phyloP scores from a whole-genome alignment of 2,797 vertebrate species.

The Anas flavirostris region DNA sequence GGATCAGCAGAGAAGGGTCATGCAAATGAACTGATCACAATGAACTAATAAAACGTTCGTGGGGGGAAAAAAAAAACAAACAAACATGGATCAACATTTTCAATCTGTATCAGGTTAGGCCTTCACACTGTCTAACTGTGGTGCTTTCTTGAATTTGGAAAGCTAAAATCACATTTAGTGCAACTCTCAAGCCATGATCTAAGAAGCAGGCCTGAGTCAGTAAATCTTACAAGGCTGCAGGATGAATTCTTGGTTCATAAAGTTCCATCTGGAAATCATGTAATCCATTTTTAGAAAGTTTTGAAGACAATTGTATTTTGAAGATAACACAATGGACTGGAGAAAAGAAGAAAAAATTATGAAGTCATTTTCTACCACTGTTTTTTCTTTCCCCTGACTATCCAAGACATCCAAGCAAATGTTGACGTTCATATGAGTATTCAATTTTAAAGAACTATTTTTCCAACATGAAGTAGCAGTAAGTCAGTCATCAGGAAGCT shows the following conservation, averaged over 20 bases:
- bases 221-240: not conserved
- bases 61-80: not conserved
- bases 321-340: not conserved
- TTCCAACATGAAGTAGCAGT: not conserved
- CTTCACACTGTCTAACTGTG: accelerated
- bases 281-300: not conserved
- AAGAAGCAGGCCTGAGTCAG: not conserved
- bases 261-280: not conserved
- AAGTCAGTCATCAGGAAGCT: not conserved
- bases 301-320: not conserved
- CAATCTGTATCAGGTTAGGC: not conserved
- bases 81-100: not conserved
- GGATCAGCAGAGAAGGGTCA: not conserved
- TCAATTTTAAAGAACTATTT: not conserved
- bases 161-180: not conserved
- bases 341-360: not conserved
- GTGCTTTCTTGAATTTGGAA: not conserved
- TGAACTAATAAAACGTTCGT: not conserved
- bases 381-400: not conserved
- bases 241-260: not conserved
- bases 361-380: not conserved
- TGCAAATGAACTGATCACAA: not conserved
- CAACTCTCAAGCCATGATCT: not conserved
- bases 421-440: not conserved
- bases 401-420: not conserved